phyloP scores from a whole-genome alignment of 2,113 vertebrate genomes.

The Egretta garzetta region DNA sequence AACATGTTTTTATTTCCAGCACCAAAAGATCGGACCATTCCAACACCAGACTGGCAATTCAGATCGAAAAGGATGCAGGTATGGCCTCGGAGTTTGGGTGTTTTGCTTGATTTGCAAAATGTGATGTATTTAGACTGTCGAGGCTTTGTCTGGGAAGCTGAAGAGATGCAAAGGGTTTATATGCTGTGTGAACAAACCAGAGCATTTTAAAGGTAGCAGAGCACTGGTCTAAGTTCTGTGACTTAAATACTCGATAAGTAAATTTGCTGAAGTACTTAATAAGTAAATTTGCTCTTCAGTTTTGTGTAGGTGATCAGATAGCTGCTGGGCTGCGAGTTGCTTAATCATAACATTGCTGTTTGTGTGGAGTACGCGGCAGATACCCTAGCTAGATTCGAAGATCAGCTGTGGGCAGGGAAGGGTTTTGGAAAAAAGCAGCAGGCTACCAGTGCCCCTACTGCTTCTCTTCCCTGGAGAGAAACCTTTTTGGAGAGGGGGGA shows the following conservation, averaged over 20 bases:
- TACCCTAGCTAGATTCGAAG: neutral
- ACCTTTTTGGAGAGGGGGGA: neutral
- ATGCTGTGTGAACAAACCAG: neutral
- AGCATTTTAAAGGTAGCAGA: neutral
- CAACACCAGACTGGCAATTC: slow-evolving; percentile 92
- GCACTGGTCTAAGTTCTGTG: rapidly evolving
- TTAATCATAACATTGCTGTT: neutral
- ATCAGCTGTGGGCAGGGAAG: neutral
- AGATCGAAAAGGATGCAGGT: slow-evolving; percentile 96
- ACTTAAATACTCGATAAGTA: neutral
- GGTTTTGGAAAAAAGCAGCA: neutral
- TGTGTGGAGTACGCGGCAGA: neutral
- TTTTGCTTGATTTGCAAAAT: neutral
- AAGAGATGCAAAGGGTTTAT: neutral
- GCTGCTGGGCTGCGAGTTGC: neutral
- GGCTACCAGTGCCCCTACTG: neutral
- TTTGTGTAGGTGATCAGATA: neutral
- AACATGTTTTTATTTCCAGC: slow-evolving; percentile 73
- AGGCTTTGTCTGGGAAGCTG: neutral
- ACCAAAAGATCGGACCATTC: slow-evolving; percentile 93
- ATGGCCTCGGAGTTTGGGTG: slow-evolving; percentile 4
- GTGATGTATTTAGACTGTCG: neutral
- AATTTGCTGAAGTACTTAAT: neutral
- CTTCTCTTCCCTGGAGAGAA: neutral
- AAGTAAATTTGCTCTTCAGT: neutral